Percentiles rank a stretch among this genome's conserved stretches.
phyloP scores from a whole-genome alignment of 2,888 invertebrate genomes.

The Stegana nigrithorax region DNA sequence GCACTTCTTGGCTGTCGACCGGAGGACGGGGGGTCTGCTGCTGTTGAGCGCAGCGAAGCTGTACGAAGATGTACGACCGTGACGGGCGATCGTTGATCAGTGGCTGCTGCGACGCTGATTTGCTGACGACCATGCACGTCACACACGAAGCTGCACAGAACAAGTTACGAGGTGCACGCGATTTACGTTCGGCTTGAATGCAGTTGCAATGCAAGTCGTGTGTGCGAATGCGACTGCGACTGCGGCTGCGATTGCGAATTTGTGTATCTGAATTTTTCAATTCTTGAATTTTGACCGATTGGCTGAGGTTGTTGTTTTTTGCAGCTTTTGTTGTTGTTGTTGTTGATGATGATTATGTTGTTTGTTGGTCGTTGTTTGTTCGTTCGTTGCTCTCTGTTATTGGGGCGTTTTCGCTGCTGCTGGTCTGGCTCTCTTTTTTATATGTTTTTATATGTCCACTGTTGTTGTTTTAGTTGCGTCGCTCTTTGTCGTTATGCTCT shows the following conservation, averaged over 20 bases:
- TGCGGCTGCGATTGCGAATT: too few species aligned
- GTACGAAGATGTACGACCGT: slow-evolving; percentile 11
- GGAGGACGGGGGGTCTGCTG: slow-evolving; percentile 5
- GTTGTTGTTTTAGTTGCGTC: not conserved
- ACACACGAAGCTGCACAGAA: slow-evolving; percentile 10
- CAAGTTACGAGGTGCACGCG: slow-evolving; percentile 20
- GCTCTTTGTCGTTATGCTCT: not conserved
- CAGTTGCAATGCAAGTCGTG: not conserved
- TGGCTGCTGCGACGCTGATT: not conserved
- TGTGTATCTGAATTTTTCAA: too few species aligned
- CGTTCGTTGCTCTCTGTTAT: not conserved
- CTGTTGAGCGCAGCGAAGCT: slow-evolving; percentile 11
- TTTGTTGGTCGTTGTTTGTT: not conserved
- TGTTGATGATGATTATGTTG: not conserved
- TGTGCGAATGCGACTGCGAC: not conserved
- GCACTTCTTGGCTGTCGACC: too few species aligned
- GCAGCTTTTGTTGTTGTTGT: not conserved
- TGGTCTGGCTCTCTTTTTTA: not conserved
- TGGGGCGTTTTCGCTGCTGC: slow-evolving; percentile 1
- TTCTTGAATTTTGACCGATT: too few species aligned
- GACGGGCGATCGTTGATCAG: not conserved
- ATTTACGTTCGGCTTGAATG: too few species aligned
- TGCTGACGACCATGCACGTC: not conserved
- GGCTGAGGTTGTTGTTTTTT: too few species aligned
- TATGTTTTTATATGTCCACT: not conserved